Evolutionary conservation across 2,888 invertebrate species (phyloP).

Genomic region (Muscina levida): DNA sequence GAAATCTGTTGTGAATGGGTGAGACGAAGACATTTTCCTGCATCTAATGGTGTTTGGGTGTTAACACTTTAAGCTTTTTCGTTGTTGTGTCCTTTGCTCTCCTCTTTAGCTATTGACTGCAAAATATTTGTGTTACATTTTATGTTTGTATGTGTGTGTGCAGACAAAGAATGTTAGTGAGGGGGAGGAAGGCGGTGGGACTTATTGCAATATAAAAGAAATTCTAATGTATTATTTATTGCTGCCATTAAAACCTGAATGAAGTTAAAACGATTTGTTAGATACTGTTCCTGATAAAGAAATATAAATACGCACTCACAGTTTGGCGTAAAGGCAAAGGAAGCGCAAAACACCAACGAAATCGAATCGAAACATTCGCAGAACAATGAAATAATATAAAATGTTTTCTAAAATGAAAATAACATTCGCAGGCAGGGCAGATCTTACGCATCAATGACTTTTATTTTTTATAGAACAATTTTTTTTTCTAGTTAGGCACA

Average conservation of each 20-base stretch:
- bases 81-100: neutral
- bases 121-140: too few species aligned
- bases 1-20: neutral
- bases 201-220: conserved; percentile 48
- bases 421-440: conserved; percentile 45
- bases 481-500: too few species aligned
- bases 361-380: conserved; percentile 10
- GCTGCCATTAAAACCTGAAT: conserved; percentile 53
- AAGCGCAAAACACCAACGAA: neutral
- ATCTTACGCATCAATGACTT: conserved; percentile 52
- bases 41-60: conserved; percentile 39
- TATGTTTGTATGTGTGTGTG: conserved; percentile 5
- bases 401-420: conserved; percentile 10
- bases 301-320: conserved; percentile 29
- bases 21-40: conserved; percentile 27
- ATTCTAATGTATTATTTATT: conserved; percentile 62
- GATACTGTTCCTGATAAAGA: conserved; percentile 44
- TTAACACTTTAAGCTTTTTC: conserved; percentile 8
- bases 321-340: neutral
- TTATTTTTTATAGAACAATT: conserved; percentile 10
- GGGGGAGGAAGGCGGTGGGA: too few species aligned
- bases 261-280: conserved; percentile 59
- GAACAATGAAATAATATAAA: conserved; percentile 27
- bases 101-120: too few species aligned
- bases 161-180: too few species aligned